phyloP scores from a whole-genome alignment of 2,797 vertebrate species.

The Argya squamiceps region DNA sequence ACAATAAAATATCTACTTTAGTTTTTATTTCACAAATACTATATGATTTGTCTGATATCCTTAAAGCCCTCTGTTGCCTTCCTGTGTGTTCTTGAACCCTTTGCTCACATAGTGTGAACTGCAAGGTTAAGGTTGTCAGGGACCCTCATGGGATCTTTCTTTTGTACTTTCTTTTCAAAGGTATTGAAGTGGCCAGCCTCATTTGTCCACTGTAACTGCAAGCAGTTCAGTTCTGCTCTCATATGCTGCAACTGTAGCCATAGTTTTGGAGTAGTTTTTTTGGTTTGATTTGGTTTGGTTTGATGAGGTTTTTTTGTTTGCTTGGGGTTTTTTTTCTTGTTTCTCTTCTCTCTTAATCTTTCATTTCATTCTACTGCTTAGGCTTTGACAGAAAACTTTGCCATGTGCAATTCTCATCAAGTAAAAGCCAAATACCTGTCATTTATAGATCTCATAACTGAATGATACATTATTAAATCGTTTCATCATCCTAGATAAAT shows the following conservation, averaged over 20 bases:
- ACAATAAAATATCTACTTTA: background rate
- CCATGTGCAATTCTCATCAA: background rate
- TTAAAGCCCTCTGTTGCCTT: background rate
- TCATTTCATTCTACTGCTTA: background rate
- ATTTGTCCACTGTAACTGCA: background rate
- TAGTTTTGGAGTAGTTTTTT: accelerated
- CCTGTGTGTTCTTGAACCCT: background rate
- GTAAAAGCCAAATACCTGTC: background rate
- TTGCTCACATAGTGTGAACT: background rate
- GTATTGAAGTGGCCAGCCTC: background rate
- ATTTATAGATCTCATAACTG: background rate
- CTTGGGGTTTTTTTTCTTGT: background rate
- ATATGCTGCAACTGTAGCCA: background rate
- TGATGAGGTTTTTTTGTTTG: background rate
- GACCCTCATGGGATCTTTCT: background rate
- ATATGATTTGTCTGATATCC: background rate
- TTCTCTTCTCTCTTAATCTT: background rate
- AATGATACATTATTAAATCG: background rate
- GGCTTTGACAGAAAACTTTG: background rate
- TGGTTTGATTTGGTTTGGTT: background rate
- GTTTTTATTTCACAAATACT: background rate
- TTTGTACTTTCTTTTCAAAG: background rate
- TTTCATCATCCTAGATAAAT: background rate
- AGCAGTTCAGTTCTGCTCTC: background rate
- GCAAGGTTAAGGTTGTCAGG: background rate